Evolutionary conservation across 2,113 vertebrate genomes (phyloP).

Genomic region (Tetrao urogallus): DNA sequence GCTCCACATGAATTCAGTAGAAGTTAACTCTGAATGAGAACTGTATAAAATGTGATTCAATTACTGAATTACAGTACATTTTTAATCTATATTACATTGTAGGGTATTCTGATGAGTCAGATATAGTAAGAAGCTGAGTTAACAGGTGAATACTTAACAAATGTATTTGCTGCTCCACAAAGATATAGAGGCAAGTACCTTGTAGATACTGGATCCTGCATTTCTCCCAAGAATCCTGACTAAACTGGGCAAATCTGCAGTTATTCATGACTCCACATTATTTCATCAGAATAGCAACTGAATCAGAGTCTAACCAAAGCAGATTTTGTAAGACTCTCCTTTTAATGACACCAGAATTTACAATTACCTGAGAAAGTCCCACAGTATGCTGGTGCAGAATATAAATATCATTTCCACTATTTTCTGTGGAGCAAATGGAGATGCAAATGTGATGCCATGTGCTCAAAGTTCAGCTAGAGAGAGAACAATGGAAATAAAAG

Average conservation of each 20-base stretch:
- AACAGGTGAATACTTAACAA: not conserved
- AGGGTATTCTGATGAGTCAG: not conserved
- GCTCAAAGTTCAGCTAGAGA: not conserved
- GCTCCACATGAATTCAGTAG: not conserved
- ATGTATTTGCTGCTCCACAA: not conserved
- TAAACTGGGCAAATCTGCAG: not conserved
- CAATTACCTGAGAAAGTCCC: not conserved
- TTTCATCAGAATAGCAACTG: not conserved
- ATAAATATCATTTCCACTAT: not conserved
- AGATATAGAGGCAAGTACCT: not conserved
- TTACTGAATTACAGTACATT: not conserved
- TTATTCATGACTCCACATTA: not conserved
- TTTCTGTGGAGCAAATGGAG: not conserved
- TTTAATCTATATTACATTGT: not conserved
- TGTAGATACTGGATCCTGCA: not conserved
- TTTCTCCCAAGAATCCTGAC: not conserved
- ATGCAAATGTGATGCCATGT: not conserved
- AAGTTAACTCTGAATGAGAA: not conserved
- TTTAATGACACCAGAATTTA: not conserved
- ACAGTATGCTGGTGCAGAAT: fast-evolving
- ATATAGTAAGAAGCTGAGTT: not conserved
- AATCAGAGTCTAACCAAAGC: not conserved
- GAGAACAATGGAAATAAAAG: not conserved
- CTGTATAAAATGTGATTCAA: not conserved
- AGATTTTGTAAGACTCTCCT: not conserved